These are phyloP conservation scores for Pangasius larnaudii DNA, from an alignment of 2,797 vertebrate genomes.

Conservation along the genomic window DNA sequence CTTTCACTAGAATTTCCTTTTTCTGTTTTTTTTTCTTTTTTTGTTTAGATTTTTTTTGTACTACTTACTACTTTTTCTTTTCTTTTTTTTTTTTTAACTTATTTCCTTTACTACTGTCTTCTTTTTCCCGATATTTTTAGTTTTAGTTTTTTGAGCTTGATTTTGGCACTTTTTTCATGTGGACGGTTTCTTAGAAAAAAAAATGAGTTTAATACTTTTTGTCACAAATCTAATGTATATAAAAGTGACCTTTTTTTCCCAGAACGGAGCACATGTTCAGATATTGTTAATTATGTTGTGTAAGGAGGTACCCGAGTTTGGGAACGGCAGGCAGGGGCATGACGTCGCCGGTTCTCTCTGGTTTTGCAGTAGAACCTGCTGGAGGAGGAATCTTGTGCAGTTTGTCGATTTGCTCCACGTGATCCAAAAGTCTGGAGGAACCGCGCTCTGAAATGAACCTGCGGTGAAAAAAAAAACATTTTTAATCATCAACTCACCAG, in stretches of 20 bases:
- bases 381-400: conserved; percentile 78
- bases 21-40: not conserved
- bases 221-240: not conserved
- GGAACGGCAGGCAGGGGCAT: conserved; percentile 65
- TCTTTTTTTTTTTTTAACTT: not conserved
- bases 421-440: conserved; percentile 81
- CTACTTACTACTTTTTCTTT: not conserved
- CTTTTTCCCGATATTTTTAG: not conserved
- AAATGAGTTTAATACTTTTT: not conserved
- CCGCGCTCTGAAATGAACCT: conserved; percentile 87
- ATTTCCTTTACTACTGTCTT: not conserved
- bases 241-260: not conserved
- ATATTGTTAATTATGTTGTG: not conserved
- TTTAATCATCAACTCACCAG: not conserved
- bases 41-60: not conserved
- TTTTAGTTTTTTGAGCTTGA: not conserved
- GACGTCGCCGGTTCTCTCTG: conserved; percentile 42
- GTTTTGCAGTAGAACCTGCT: conserved; percentile 48
- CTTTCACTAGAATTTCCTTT: not conserved
- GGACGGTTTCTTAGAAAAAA: no score
- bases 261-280: not conserved
- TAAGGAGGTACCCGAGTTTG: conserved; percentile 70
- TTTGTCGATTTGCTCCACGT: conserved; percentile 84
- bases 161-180: not conserved
- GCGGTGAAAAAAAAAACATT: not conserved